phyloP scores from a whole-genome alignment of 2,888 invertebrate species.

The Dermolepida albohirtum region DNA sequence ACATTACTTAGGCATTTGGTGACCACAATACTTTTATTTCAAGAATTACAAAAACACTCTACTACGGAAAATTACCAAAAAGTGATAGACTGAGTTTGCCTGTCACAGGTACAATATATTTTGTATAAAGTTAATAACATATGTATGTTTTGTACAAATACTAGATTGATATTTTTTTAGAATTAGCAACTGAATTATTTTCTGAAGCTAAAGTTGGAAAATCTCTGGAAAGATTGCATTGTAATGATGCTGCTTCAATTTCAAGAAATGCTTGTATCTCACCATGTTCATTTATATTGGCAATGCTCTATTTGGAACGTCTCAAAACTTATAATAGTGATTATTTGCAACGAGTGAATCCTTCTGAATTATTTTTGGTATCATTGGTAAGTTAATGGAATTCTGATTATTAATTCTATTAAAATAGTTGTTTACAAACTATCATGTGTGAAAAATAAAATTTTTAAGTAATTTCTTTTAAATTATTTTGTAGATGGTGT shows the following conservation, averaged over 20 bases:
- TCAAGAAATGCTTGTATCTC: constrained; percentile 86
- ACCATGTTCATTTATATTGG: constrained; percentile 92
- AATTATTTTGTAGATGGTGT: constrained; percentile 81
- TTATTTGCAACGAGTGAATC: constrained; percentile 85
- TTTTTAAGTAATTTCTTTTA: constrained; percentile 13
- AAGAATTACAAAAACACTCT: constrained; percentile 88
- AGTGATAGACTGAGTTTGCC: constrained; percentile 80
- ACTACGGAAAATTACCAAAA: constrained; percentile 84
- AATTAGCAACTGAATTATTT: constrained; percentile 87
- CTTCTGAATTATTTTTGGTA: constrained; percentile 93
- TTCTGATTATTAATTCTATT: neutral
- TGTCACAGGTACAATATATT: constrained; percentile 75
- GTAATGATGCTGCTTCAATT: constrained; percentile 81
- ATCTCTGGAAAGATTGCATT: constrained; percentile 81
- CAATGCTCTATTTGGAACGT: constrained; percentile 93
- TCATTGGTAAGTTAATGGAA: constrained; percentile 78
- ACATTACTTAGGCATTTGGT: constrained; percentile 70
- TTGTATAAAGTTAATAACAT: constrained; percentile 52
- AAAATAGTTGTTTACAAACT: neutral
- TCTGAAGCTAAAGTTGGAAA: constrained; percentile 81
- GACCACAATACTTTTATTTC: constrained; percentile 83
- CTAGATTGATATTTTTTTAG: constrained; percentile 64
- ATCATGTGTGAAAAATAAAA: constrained; percentile 17
- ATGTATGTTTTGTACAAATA: constrained; percentile 17
- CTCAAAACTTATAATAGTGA: constrained; percentile 84